Evolutionary conservation across 2,888 invertebrate genomes (phyloP).

Genomic region (Caenorhabditis zanzibari): DNA sequence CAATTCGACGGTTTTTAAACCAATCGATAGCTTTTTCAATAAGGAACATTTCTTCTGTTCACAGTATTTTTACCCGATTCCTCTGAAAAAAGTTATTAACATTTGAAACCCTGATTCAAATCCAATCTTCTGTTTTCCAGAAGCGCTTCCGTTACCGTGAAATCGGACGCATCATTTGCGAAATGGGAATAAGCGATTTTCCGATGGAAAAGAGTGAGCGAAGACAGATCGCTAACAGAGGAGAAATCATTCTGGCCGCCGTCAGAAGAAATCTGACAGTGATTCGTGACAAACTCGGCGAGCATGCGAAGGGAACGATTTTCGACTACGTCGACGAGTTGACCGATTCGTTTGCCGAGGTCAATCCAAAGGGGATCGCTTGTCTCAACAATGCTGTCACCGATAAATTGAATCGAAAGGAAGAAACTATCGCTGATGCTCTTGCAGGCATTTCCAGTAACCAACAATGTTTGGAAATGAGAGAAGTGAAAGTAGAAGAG

Average conservation of each 20-base stretch:
- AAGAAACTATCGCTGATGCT: neutral
- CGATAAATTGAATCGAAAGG: slow-evolving; percentile 12
- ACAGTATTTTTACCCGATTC: no score
- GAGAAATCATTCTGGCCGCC: slow-evolving; percentile 16
- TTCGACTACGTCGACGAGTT: slow-evolving; percentile 41
- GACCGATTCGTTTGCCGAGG: slow-evolving; percentile 6
- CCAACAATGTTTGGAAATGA: no score
- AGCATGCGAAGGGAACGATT: slow-evolving; percentile 27
- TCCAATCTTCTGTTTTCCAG: neutral
- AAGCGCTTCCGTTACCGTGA: slow-evolving; percentile 13
- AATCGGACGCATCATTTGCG: slow-evolving; percentile 39
- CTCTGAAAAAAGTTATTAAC: no score
- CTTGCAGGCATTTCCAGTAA: neutral
- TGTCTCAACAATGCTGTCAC: slow-evolving; percentile 6
- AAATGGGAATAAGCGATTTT: slow-evolving; percentile 29
- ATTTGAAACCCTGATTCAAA: neutral
- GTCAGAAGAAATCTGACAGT: slow-evolving; percentile 27
- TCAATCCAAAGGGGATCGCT: neutral
- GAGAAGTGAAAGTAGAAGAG: slow-evolving; percentile 14
- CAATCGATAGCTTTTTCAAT: no score
- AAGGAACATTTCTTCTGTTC: no score
- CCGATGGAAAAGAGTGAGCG: neutral
- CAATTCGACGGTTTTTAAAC: no score
- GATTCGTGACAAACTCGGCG: slow-evolving; percentile 29
- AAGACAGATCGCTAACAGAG: slow-evolving; percentile 16